Conservation (phyloP, 2,888 invertebrate genomes). For the Ectropis crepuscularia region DNA sequence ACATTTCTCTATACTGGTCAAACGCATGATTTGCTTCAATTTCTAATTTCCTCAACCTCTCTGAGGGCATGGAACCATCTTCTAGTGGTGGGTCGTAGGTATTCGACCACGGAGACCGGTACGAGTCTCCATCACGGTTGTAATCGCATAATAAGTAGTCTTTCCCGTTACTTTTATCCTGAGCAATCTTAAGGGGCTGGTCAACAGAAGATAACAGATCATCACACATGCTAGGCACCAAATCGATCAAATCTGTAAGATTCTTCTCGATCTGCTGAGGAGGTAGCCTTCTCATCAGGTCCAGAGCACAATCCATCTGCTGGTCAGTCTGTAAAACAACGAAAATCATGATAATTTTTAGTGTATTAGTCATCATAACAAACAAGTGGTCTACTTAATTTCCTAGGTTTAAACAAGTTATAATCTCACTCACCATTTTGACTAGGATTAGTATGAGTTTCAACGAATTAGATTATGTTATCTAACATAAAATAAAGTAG, state of each 20-base stretch:
- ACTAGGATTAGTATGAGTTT: constrained; percentile 32
- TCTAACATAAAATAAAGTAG: constrained; percentile 21
- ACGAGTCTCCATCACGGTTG: constrained; percentile 99
- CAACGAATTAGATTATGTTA: constrained; percentile 11
- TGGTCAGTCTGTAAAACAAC: constrained; percentile 90
- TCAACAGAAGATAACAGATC: constrained; percentile 98
- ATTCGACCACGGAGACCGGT: constrained; percentile 99
- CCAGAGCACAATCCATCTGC: constrained; percentile 99
- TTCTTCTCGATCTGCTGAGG: constrained; percentile 99
- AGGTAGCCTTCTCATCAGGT: constrained; percentile 99
- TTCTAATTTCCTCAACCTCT: constrained; percentile 96
- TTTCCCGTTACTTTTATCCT: constrained; percentile 97
- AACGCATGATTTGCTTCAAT: constrained; percentile 99
- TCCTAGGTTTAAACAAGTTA: constrained; percentile 25
- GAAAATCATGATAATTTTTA: constrained; percentile 51
- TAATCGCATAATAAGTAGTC: constrained; percentile 99
- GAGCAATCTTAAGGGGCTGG: constrained; percentile 98
- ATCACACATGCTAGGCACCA: constrained; percentile 98
- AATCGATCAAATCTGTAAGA: constrained; percentile 97
- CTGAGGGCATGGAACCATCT: constrained; percentile 99
- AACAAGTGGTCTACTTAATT: constrained; percentile 48
- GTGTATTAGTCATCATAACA: constrained; percentile 81
- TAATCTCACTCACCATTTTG: constrained; percentile 58
- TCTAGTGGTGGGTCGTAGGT: constrained; percentile 98
- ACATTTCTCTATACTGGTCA: constrained; percentile 99